These are phyloP conservation scores for Omphaloscelis lunosa DNA, from an alignment of 2,888 invertebrate genomes.

Conservation along the genomic window DNA sequence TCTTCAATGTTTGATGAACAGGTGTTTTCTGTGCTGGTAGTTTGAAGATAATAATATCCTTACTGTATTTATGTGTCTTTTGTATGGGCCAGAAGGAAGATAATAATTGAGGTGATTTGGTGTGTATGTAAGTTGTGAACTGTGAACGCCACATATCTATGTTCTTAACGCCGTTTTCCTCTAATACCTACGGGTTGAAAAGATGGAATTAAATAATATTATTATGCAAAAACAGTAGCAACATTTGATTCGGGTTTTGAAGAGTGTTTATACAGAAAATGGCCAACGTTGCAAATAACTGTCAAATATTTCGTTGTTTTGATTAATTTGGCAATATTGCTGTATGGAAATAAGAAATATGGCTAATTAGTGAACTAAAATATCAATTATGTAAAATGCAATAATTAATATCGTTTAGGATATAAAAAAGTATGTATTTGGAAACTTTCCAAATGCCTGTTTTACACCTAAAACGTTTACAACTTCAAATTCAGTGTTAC, in stretches of 20 bases:
- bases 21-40: constrained; percentile 70
- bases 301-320: too few relatives aligned
- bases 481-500: too few relatives aligned
- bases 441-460: too few relatives aligned
- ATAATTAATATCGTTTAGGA: too few relatives aligned
- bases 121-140: constrained; percentile 31
- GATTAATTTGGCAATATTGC: too few relatives aligned
- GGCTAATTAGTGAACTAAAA: too few relatives aligned
- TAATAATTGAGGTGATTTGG: constrained; percentile 44
- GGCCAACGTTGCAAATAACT: too few relatives aligned
- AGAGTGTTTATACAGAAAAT: too few relatives aligned
- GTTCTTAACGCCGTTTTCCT: constrained; percentile 19
- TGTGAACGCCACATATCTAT: constrained; percentile 32
- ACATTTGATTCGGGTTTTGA: neutral
- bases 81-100: constrained; percentile 21
- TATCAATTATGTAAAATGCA: too few relatives aligned
- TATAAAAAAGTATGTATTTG: too few relatives aligned
- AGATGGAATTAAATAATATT: neutral
- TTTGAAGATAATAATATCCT: constrained; percentile 62
- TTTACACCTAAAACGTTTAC: too few relatives aligned
- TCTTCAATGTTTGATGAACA: constrained; percentile 70
- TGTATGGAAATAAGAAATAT: too few relatives aligned
- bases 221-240: neutral
- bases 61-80: constrained; percentile 50
- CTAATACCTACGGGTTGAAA: neutral